These are phyloP conservation scores for Plestiodon gilberti DNA, from an alignment of 2,113 vertebrate genomes.

Conservation along the genomic window DNA sequence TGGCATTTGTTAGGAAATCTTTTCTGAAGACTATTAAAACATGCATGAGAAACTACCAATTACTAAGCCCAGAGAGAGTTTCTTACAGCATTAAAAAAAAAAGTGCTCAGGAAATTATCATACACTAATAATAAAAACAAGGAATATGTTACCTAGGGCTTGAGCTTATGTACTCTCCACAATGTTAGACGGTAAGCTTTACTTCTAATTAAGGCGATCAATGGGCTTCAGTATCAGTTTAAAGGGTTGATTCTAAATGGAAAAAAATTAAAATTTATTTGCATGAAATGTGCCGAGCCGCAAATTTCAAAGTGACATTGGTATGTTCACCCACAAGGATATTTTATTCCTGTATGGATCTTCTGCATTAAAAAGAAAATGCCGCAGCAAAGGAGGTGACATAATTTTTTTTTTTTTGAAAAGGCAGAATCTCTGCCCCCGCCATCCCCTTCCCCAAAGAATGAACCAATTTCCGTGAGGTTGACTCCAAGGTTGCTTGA, in stretches of 20 bases:
- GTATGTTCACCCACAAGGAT: constrained; percentile 40
- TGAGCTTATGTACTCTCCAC: constrained; percentile 49
- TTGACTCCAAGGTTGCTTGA: accelerated
- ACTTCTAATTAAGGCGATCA: constrained; percentile 68
- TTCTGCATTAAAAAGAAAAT: constrained; percentile 19
- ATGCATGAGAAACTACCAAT: constrained; percentile 81
- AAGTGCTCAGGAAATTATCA: constrained; percentile 68
- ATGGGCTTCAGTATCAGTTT: constrained; percentile 50
- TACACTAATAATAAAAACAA: constrained; percentile 77
- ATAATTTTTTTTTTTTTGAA: not conserved
- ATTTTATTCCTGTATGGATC: constrained; percentile 22
- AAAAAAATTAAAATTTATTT: constrained; percentile 64
- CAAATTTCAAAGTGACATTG: constrained; percentile 49
- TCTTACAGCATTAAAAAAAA: constrained; percentile 44
- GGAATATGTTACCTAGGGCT: constrained; percentile 63
- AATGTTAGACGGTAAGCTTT: constrained; percentile 62
- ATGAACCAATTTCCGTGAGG: not conserved
- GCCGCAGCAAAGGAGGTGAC: constrained; percentile 20
- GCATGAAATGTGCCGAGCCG: constrained; percentile 38
- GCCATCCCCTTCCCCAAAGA: constrained; percentile 17
- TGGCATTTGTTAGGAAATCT: constrained; percentile 77
- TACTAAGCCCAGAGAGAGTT: constrained; percentile 71
- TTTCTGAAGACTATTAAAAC: constrained; percentile 80
- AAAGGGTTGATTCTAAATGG: constrained; percentile 52
- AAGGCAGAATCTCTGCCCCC: not conserved